phyloP scores from a whole-genome alignment of 2,113 vertebrate genomes.

The Tor tambroides region DNA sequence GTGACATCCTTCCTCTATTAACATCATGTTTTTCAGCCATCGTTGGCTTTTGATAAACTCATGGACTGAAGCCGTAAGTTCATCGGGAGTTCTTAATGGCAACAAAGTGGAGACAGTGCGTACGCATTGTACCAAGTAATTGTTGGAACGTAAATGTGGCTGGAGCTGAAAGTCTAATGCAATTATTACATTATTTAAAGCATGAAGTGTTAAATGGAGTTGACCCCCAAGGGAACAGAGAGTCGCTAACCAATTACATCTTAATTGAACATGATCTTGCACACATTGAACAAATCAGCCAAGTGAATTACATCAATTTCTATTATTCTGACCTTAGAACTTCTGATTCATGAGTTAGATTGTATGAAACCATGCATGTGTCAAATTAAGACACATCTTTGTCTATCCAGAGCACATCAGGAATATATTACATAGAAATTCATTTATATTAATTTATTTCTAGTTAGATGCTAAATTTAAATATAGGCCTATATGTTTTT shows the following conservation, averaged over 20 bases:
- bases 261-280: conserved; percentile 59
- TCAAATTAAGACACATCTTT: conserved; percentile 6
- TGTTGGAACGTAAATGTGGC: conserved; percentile 37
- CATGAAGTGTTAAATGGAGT: conserved; percentile 55
- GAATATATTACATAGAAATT: too few relatives aligned
- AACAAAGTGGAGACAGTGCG: conserved; percentile 47
- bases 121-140: conserved; percentile 58
- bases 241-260: conserved; percentile 36
- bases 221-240: conserved; percentile 41
- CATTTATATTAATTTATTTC: too few relatives aligned
- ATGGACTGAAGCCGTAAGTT: conserved; percentile 8
- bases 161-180: conserved; percentile 50
- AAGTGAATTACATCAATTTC: conserved; percentile 18
- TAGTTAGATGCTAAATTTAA: too few relatives aligned
- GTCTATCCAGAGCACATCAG: too few relatives aligned
- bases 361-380: neutral
- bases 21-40: conserved; percentile 23
- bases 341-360: neutral
- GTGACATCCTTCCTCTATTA: conserved; percentile 27
- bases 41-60: conserved; percentile 6
- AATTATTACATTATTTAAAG: conserved; percentile 57
- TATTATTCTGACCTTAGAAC: conserved; percentile 40
- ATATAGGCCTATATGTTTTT: too few relatives aligned
- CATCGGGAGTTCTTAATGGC: conserved; percentile 43
- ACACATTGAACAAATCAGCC: conserved; percentile 57